Evolutionary conservation across 2,113 vertebrate species (phyloP), one percentile per base, ranked within the genome.

Genomic region (Uropsilus gracilis): DNA sequence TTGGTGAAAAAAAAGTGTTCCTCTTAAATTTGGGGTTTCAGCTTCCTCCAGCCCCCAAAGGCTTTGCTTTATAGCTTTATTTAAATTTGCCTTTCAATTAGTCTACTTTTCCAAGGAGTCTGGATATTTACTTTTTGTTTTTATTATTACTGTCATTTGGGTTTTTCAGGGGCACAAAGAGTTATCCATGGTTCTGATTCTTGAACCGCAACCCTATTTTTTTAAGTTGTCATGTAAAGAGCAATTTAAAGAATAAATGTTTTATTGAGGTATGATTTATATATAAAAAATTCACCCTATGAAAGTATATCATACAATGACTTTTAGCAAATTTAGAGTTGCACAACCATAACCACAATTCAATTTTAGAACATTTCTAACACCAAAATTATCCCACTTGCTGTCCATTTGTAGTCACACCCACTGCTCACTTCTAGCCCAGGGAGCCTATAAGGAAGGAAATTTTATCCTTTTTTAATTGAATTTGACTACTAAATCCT

Each of bases 11-110:
- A 50, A 42, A 86, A 42, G 28, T 39, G 8, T 50, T 89, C 17
- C 63, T 63, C 6, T 66, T 89, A 83, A 82, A 94, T 73, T 44
- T 48, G 39, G 32, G 59, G 28, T 59, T 78, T 8, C 1, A 32
- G 22, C 17, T 37, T 34, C 26, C 34, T n/a, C n/a, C n/a, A n/a
- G n/a, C 64, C 8, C 1, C 13, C 39, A 34, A 59, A 92, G 44
- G 78, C 22, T 81, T 71, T 55, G n/a, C 12, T 64, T 87, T 42
- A 50, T 72, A 72, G 8, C 32, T 39, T 94, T 53, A 66, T 64
- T 88, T 42, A 73, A 48, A 71, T 93, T 90, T 95, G n/a, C 37
- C 18, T 88, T 75, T 83, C 78, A 75, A 63, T 85, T 75, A 76
- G 18, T 73, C 22, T 94, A 55, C 32, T 53, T 92, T 87, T 92